Conservation (phyloP, 2,888 invertebrate species). For the Meghimatium bilineatum region DNA sequence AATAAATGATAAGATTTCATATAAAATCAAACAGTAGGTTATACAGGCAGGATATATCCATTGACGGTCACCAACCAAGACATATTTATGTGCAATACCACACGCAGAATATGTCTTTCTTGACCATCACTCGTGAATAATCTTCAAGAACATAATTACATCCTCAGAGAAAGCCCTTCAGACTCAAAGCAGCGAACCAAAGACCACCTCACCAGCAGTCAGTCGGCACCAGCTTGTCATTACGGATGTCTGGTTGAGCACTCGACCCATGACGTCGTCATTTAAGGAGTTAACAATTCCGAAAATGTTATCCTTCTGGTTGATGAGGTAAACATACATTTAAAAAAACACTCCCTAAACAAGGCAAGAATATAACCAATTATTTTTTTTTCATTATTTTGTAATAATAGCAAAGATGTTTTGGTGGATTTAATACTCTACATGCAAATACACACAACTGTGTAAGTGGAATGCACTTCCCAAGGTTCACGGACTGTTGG, state of each 20-base stretch:
- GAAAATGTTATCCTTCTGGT: neutral
- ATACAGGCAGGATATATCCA: neutral
- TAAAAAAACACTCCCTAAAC: neutral
- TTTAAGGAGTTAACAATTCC: neutral
- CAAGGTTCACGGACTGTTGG: neutral
- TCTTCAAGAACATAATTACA: slow-evolving; percentile 5
- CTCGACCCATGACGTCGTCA: neutral
- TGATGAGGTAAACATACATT: neutral
- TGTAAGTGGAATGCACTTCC: slow-evolving; percentile 7
- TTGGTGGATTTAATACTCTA: slow-evolving; percentile 15
- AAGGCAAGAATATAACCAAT: neutral
- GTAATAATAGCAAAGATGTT: neutral
- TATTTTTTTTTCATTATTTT: neutral
- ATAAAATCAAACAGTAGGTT: too few relatives aligned
- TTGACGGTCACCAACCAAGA: neutral
- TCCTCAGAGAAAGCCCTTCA: neutral
- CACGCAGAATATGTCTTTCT: neutral
- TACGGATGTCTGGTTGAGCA: neutral
- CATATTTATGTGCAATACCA: neutral
- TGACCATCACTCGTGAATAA: neutral
- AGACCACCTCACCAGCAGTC: neutral
- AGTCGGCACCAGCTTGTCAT: slow-evolving; percentile 1
- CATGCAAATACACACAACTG: too few relatives aligned
- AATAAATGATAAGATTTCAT: too few relatives aligned
- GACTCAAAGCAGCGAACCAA: neutral